A percentile compares a stretch with the other conserved stretches of the same genome.
Evolutionary conservation across 2,888 invertebrate genomes (phyloP).

Genomic region (Drosophila mayaguana): DNA sequence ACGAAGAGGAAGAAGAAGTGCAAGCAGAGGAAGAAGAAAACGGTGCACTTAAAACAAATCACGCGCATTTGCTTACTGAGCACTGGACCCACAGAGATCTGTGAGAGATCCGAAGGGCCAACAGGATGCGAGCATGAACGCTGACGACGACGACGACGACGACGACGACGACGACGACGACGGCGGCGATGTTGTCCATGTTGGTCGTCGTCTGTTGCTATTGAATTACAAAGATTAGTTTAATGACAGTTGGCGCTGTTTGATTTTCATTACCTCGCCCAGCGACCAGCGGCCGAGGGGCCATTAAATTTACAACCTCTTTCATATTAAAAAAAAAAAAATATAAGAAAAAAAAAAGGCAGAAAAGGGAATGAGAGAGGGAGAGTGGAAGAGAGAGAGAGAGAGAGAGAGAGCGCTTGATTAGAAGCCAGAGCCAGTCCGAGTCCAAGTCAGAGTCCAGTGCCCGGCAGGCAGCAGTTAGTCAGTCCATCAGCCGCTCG

Average conservation of each 20-base stretch:
- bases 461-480: conserved; percentile 53
- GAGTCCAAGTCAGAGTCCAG: conserved; percentile 14
- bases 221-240: conserved; percentile 83
- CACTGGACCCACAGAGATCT: neutral
- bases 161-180: neutral
- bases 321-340: conserved; percentile 68
- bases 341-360: neutral
- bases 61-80: conserved; percentile 57
- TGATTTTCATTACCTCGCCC: conserved; percentile 76
- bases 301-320: conserved; percentile 80
- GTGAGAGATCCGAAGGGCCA: conserved; percentile 18
- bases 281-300: conserved; percentile 55
- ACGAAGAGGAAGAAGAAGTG: neutral
- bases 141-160: conserved; percentile 17
- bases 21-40: conserved; percentile 10
- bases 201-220: conserved; percentile 59
- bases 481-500: conserved; percentile 64
- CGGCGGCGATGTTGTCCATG: conserved; percentile 17
- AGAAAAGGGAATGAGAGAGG: conserved; percentile 12
- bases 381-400: neutral
- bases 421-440: conserved; percentile 59
- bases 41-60: conserved; percentile 68
- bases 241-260: conserved; percentile 82
- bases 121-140: conserved; percentile 49
- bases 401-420: conserved; percentile 44